Base-by-base conservation (phyloP, 2,797 vertebrate species). In the Syndactyla subalaris region DNA sequence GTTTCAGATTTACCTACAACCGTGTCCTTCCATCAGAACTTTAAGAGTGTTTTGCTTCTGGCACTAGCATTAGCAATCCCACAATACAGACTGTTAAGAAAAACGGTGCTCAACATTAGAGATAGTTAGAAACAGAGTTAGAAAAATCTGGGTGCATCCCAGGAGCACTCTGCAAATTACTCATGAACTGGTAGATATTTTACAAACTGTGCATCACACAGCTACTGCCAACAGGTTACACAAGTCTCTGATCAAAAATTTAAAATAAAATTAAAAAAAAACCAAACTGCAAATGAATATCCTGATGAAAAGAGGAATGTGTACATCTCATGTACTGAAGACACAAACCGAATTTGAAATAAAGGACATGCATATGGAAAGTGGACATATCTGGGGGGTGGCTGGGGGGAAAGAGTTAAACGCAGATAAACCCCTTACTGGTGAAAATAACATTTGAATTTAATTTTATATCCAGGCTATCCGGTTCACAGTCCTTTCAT, bases 41-140 rank as follows among this genome's bases (percentile, higher is more conserved):
- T 96, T 97, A 95, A 97, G 97, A 94, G 89, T 94, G 96, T 96
- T 97, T 96, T 97, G 96, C 97, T 97, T 97, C 97, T 96, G 95
- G 96, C 76, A 96, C 95, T 96, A 97, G 81, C 88, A 95, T 97
- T 96, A 97, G 97, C 96, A 97, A 97, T 97, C 95, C 96, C 97
- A 96, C 93, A 97, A 97, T 52, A 96, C 48, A 94, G 95, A 97
- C 96, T 96, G 97, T 97, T 97, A 96, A 97, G 95, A 97, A 97
- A 97, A 97, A 97, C 1, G 96, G 95, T 97, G 97, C 97, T 97
- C 95, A 97, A 97, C 96, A 97, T 97, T 96, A 97, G 94, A 96
- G 91, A 96, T 54, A 80, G 88, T 93, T 55, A 89, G 63, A 93
- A 93, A 96, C 66, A 95, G 92, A 87, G 72, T 85, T 4, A 80